Percentiles rank a stretch among this genome's conserved stretches.
phyloP scores from a whole-genome alignment of 2,888 invertebrate genomes.

The Iselma pallidipennis region DNA sequence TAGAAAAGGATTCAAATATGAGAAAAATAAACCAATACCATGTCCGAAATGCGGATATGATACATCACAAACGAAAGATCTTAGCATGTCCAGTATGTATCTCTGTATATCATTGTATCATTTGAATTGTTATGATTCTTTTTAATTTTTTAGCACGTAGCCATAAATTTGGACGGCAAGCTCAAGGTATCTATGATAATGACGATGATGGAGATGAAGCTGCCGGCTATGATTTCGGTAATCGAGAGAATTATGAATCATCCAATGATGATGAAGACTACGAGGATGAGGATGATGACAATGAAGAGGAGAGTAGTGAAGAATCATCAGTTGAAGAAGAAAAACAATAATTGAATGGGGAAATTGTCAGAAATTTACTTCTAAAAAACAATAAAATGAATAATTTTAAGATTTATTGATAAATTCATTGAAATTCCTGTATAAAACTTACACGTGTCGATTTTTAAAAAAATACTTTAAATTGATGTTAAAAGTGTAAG shows the following conservation, averaged over 20 bases:
- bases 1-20: constrained; percentile 87
- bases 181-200: constrained; percentile 64
- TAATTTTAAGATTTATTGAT: no score
- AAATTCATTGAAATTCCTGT: no score
- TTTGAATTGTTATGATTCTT: background rate
- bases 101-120: background rate
- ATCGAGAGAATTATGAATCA: constrained; percentile 58
- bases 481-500: constrained; percentile 80
- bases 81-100: constrained; percentile 90
- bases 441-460: no score
- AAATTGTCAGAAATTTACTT: no score
- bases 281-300: constrained; percentile 41
- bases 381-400: no score
- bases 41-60: constrained; percentile 95
- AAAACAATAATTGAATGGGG: no score
- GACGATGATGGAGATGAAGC: constrained; percentile 55
- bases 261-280: constrained; percentile 54
- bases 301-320: constrained; percentile 20
- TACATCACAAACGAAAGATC: constrained; percentile 90
- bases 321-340: constrained; percentile 15
- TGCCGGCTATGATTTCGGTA: constrained; percentile 57
- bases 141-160: constrained; percentile 65
- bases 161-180: constrained; percentile 89
- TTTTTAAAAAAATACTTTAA: no score
- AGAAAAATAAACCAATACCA: constrained; percentile 80